Base-by-base conservation (phyloP, 2,888 invertebrate species). In the Incurvaria masculella region DNA sequence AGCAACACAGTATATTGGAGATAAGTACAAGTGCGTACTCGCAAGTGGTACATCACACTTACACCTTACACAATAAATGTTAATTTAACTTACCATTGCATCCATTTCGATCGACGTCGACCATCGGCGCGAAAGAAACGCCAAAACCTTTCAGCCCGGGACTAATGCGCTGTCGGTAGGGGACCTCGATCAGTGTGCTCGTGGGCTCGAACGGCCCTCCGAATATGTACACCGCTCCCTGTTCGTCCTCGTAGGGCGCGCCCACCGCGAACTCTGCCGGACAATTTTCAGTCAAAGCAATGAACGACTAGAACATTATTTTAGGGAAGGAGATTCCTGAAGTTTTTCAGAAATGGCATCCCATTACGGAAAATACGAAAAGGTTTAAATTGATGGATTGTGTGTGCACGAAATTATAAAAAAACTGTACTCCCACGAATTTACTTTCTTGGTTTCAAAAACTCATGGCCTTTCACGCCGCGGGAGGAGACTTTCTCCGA, bases 71-170 rank as follows among this genome's bases (percentile, higher is more conserved):
- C n/a, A n/a, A n/a, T n/a, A n/a, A n/a, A n/a, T n/a, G n/a, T n/a
- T n/a, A n/a, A n/a, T n/a, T n/a, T n/a, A n/a, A n/a, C n/a, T 55
- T 52, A 68, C 71, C 69, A 51, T 69, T 66, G 50, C 67, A 68
- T 5, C 66, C 67, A 49, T 65, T 69, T 0, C 57, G 53, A 20
- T 63, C 59, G 19, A 57, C 59, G 47, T 64, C 62, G 1, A 51
- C 40, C 2, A 68, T 20, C 0, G 59, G 49, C 1, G 63, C 40
- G 2, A 73, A 54, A 16, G 68, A 66, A 2, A 62, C 53, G 1
- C 72, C 72, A 41, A 68, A 65, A 2, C 58, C 50, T 2, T 47
- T 55, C 14, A 47, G 51, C 0, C n/a, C 21, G 54, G 0, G 47
- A 38, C 27, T 44, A 1, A 56, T 50, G 2, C 59, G 54, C 11